phyloP scores from a whole-genome alignment of 30 jellyfish, hydroid and myxozoan species.

The Euphysa ruthae region DNA sequence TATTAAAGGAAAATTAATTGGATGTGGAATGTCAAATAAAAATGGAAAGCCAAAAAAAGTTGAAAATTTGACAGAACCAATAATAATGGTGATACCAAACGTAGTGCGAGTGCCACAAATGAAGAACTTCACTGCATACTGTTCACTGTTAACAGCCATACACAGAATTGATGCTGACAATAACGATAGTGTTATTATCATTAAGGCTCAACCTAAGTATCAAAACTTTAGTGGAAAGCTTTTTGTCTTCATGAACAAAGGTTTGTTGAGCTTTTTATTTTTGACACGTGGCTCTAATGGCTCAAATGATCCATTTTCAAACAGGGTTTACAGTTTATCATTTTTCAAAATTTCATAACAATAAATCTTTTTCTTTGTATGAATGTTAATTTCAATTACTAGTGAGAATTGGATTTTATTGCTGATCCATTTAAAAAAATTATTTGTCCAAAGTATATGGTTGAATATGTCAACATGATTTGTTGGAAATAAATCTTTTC shows the following conservation, averaged over 20 bases:
- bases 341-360: no score
- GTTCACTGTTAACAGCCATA: background rate
- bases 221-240: constrained; percentile 24
- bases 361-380: no score
- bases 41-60: background rate
- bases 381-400: no score
- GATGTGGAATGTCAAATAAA: background rate
- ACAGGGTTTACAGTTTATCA: no score
- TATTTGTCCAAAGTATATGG: no score
- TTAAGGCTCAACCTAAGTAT: background rate
- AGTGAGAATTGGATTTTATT: no score
- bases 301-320: no score
- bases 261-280: no score
- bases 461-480: no score
- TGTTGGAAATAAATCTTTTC: no score
- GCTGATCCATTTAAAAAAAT: no score
- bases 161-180: background rate
- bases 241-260: constrained; percentile 29
- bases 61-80: constrained; percentile 10
- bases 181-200: background rate
- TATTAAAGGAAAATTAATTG: background rate
- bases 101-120: background rate
- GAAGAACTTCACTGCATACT: background rate
- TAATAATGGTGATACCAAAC: background rate
- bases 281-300: no score